Evolutionary conservation across 1,140 invertebrate genomes (phyloP).

Genomic region (Bombus superbus): DNA sequence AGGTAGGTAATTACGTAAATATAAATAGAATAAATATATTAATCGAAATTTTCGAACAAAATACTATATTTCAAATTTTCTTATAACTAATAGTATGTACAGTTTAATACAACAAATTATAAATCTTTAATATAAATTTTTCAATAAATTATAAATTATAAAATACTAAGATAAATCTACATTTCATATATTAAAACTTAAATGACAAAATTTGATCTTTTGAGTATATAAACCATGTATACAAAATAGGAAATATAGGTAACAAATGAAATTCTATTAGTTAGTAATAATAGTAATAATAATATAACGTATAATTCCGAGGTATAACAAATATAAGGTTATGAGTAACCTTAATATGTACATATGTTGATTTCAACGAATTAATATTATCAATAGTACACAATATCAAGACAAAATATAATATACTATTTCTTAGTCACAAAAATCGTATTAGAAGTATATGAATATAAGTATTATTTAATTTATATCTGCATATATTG

Average conservation of each 20-base stretch:
- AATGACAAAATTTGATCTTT: no score
- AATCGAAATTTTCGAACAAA: not conserved
- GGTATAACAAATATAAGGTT: not conserved
- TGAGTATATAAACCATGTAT: no score
- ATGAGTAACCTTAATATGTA: not conserved
- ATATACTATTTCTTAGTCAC: not conserved
- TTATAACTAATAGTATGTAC: not conserved
- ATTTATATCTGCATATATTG: not conserved
- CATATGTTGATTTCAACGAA: not conserved
- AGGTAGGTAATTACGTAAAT: not conserved
- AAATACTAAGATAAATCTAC: not conserved
- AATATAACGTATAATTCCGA: not conserved
- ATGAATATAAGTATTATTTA: not conserved
- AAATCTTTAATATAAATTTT: no score
- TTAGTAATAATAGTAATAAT: not conserved
- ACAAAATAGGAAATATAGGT: not conserved
- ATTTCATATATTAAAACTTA: not conserved
- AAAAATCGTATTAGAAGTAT: not conserved
- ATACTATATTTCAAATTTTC: not conserved
- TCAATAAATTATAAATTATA: no score
- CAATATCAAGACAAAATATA: not conserved
- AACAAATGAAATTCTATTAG: not conserved
- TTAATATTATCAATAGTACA: not conserved
- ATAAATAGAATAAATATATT: not conserved
- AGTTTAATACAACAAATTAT: not conserved